Evolutionary conservation across 92 coral and sea anemone species (phyloP).

Genomic region (Phenganax stokvisi): DNA sequence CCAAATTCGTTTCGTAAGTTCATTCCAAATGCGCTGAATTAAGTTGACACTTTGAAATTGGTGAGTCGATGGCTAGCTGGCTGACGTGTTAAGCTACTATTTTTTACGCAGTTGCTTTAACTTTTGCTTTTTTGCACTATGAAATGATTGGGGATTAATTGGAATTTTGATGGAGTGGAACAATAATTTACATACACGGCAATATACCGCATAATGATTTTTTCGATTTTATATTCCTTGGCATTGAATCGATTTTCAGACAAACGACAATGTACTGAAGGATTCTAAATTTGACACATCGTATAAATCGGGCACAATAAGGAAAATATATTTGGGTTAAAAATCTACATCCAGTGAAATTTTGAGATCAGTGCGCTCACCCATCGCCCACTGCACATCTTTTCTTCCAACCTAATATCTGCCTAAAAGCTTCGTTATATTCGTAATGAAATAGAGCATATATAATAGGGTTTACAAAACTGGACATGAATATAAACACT

Average conservation of each 20-base stretch:
- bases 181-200: too few relatives aligned
- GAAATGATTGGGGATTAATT: too few relatives aligned
- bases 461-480: slow-evolving; percentile 78
- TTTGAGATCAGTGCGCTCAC: not conserved
- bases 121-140: not conserved
- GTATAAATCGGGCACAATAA: too few relatives aligned
- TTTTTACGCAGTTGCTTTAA: not conserved
- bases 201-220: too few relatives aligned
- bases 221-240: too few relatives aligned
- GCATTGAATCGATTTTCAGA: too few relatives aligned
- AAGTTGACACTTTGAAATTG: not conserved
- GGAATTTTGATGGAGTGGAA: too few relatives aligned
- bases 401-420: slow-evolving; percentile 57
- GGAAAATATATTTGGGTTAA: too few relatives aligned
- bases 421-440: slow-evolving; percentile 69
- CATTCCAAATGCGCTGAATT: too few relatives aligned
- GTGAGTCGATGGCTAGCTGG: not conserved
- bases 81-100: not conserved
- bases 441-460: slow-evolving; percentile 89
- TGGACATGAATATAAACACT: slow-evolving; percentile 75
- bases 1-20: not conserved
- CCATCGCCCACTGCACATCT: not conserved
- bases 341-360: not conserved
- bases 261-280: too few relatives aligned
- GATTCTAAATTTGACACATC: too few relatives aligned